These are phyloP conservation scores for Dromius quadrimaculatus DNA, from an alignment of 2,888 invertebrate species.

Conservation along the genomic window DNA sequence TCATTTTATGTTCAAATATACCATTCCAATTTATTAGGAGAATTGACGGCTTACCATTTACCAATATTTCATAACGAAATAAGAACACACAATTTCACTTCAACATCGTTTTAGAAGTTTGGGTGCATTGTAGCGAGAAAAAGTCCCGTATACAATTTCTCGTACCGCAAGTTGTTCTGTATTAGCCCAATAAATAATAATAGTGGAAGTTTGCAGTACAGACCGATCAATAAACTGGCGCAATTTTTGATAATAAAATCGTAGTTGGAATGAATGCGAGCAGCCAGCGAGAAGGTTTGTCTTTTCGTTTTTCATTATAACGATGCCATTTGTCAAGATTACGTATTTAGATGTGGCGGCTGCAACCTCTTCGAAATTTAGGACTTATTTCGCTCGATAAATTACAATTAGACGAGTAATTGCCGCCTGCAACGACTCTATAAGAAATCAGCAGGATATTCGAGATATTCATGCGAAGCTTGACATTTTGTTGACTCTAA, in stretches of 20 bases:
- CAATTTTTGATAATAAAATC: constrained; percentile 48
- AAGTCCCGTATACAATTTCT: not conserved
- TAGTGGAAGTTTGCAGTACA: constrained; percentile 23
- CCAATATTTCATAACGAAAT: no score
- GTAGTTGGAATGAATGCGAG: constrained; percentile 44
- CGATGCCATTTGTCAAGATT: constrained; percentile 52
- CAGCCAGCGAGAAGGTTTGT: constrained; percentile 35
- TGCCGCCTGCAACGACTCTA: constrained; percentile 48
- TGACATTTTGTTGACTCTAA: no score
- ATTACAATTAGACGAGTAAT: constrained; percentile 51
- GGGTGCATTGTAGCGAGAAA: no score
- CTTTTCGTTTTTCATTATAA: constrained; percentile 51
- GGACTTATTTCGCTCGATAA: constrained; percentile 51
- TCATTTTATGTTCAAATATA: no score
- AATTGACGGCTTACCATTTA: no score
- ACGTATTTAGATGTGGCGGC: constrained; percentile 52
- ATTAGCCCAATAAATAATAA: constrained; percentile 25
- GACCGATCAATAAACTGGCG: constrained; percentile 25
- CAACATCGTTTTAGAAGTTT: no score
- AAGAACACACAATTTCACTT: no score
- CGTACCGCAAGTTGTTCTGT: not conserved
- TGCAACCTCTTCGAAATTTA: constrained; percentile 44
- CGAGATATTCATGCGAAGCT: constrained; percentile 23
- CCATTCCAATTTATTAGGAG: no score
- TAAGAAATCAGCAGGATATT: constrained; percentile 27